Evolutionary conservation across 2,888 invertebrate genomes (phyloP).

Genomic region (Plagodis dolabraria): DNA sequence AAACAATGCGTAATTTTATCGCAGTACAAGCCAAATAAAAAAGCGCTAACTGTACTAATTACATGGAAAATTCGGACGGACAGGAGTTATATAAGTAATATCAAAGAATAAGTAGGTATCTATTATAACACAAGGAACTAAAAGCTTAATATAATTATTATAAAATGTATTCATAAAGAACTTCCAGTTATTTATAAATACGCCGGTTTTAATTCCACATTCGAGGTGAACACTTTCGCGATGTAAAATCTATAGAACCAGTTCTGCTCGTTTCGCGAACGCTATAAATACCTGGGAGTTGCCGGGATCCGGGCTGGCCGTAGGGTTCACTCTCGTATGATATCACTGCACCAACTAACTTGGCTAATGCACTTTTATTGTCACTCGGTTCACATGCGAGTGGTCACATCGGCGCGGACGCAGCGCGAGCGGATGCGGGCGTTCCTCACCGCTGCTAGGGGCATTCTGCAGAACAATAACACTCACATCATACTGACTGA

Average conservation of each 20-base stretch:
- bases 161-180: no score
- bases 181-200: neutral
- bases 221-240: constrained; percentile 56
- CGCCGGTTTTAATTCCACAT: constrained; percentile 17
- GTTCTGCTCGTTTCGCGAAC: constrained; percentile 52
- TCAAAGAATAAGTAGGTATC: no score
- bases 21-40: neutral
- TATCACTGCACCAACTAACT: constrained; percentile 48
- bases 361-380: constrained; percentile 52
- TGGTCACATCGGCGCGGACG: constrained; percentile 36
- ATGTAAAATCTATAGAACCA: constrained; percentile 60
- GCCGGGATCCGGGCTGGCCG: constrained; percentile 47
- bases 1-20: constrained; percentile 12
- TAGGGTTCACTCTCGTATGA: constrained; percentile 35
- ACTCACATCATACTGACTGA: neutral
- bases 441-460: constrained; percentile 44
- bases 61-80: neutral
- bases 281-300: constrained; percentile 69
- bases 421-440: constrained; percentile 43
- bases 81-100: no score
- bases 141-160: no score
- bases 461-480: constrained; percentile 44
- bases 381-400: constrained; percentile 34
- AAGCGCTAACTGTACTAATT: neutral
- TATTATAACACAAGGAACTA: no score